Percentiles rank a stretch among this genome's conserved stretches.
phyloP scores from a whole-genome alignment of 1,140 invertebrate species.

The Halictus rubicundus region DNA sequence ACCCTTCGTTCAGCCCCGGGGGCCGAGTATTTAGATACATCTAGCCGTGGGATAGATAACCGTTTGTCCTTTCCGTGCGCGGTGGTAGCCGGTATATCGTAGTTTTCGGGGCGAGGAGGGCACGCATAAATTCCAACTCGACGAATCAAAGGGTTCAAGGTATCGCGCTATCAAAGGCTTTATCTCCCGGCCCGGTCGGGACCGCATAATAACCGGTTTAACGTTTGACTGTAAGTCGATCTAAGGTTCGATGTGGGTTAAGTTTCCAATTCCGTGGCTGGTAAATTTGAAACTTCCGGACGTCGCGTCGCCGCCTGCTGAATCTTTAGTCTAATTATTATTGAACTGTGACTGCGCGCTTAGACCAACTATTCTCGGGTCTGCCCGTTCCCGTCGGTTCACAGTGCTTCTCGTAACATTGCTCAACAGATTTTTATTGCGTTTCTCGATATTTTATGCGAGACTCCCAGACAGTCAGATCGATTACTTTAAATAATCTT shows the following conservation, averaged over 20 bases:
- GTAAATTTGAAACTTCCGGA: slow-evolving; percentile 17
- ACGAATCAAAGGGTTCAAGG: slow-evolving; percentile 11
- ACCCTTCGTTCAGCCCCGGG: slow-evolving; percentile 30
- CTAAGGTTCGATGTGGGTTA: slow-evolving; percentile 7
- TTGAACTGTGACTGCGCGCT: slow-evolving; percentile 7
- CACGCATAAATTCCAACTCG: background rate
- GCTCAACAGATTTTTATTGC: too few relatives aligned
- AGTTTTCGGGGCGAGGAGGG: background rate
- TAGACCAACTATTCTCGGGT: too few relatives aligned
- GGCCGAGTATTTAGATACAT: slow-evolving; percentile 68
- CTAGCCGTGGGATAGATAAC: slow-evolving; percentile 20
- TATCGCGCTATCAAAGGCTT: slow-evolving; percentile 19
- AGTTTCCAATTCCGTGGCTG: slow-evolving; percentile 19
- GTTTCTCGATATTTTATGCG: too few relatives aligned
- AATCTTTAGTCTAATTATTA: slow-evolving; percentile 35
- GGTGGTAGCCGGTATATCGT: background rate
- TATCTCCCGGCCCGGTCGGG: background rate
- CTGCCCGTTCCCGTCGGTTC: too few relatives aligned
- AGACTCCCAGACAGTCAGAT: too few relatives aligned
- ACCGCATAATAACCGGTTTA: slow-evolving; percentile 26
- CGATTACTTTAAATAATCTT: too few relatives aligned
- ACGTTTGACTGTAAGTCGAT: slow-evolving; percentile 1
- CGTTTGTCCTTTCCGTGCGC: background rate
- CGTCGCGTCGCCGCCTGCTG: background rate
- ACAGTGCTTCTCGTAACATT: too few relatives aligned